These are phyloP conservation scores for Arenaria interpres DNA, from an alignment of 2,113 vertebrate species.

Conservation along the genomic window DNA sequence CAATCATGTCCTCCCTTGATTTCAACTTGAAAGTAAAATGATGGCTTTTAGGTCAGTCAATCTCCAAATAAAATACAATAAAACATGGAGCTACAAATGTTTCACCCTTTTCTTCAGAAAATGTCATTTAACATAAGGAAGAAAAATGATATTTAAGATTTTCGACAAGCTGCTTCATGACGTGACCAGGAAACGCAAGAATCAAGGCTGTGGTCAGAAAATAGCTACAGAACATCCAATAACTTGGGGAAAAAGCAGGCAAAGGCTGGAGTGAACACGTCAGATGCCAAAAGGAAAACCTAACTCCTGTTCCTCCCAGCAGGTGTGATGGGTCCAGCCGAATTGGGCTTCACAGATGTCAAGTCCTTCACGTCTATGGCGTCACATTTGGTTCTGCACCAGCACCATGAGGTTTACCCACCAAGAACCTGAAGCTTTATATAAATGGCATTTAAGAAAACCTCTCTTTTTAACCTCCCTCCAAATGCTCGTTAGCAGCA, in stretches of 20 bases:
- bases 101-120: neutral
- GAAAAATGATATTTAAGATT: neutral
- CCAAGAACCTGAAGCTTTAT: neutral
- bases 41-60: neutral
- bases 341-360: neutral
- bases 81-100: neutral
- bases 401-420: neutral
- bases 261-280: neutral
- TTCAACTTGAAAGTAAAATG: neutral
- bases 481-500: neutral
- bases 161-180: neutral
- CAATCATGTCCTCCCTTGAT: neutral
- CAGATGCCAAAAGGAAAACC: neutral
- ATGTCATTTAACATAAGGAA: neutral
- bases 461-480: neutral
- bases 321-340: neutral
- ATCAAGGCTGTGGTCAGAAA: neutral
- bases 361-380: rapidly evolving
- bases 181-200: neutral
- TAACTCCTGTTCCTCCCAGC: neutral
- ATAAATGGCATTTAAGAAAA: neutral
- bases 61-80: neutral
- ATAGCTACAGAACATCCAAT: neutral
- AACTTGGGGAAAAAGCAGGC: neutral
- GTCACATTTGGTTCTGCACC: neutral